Conservation (phyloP, 2,113 vertebrate species). For the Aplodontia rufa region DNA sequence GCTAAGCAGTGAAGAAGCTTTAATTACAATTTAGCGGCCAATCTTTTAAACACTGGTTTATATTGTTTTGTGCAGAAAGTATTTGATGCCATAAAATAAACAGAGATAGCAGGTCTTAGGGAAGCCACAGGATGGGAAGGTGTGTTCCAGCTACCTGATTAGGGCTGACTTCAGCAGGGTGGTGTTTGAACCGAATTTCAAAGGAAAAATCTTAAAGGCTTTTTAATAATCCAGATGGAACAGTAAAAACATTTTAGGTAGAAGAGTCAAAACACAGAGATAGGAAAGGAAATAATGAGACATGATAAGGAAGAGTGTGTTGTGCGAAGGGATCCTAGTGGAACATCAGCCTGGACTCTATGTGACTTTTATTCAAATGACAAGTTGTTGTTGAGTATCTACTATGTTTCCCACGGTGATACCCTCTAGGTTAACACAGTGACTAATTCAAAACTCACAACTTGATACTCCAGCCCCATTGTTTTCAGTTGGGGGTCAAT, state of each 20-base stretch:
- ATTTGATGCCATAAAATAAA: not conserved
- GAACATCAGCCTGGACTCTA: not conserved
- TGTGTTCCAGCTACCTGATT: too few species aligned
- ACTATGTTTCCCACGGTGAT: not conserved
- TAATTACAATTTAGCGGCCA: not conserved
- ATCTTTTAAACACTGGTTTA: not conserved
- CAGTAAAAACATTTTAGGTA: not conserved
- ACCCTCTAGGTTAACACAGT: not conserved
- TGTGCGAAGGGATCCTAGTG: not conserved
- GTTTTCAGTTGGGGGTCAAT: not conserved
- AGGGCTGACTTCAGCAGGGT: not conserved
- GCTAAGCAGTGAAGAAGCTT: not conserved
- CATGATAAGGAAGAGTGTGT: not conserved
- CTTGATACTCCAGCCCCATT: accelerated
- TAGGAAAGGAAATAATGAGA: not conserved
- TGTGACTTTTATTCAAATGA: not conserved
- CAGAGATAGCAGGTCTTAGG: not conserved
- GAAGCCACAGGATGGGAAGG: not conserved
- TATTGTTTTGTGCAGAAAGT: not conserved
- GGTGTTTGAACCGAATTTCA: not conserved
- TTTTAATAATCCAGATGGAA: not conserved
- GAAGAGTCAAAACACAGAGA: not conserved
- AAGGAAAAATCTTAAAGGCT: not conserved
- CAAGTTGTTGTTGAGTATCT: too few species aligned
- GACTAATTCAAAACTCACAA: not conserved